A percentile compares a stretch with the other conserved stretches of the same genome.
Conservation (phyloP, 2,888 invertebrate genomes). For the Hemithea aestivaria region DNA sequence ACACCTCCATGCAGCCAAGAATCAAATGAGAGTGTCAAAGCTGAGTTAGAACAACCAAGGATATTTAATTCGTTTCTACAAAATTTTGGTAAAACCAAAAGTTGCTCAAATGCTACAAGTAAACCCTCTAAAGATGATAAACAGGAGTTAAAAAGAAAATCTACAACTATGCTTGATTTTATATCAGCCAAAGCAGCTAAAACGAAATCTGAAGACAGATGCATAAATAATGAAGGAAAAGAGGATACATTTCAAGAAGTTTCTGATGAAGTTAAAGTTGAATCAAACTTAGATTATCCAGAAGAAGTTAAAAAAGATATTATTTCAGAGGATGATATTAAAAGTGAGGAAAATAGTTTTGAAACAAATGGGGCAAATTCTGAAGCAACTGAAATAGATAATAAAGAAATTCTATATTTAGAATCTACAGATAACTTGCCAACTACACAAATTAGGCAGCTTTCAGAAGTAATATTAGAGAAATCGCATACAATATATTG, state of each 20-base stretch:
- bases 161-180: slow-evolving; percentile 59
- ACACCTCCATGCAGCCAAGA: slow-evolving; percentile 43
- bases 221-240: slow-evolving; percentile 13
- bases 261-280: slow-evolving; percentile 6
- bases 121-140: slow-evolving; percentile 27
- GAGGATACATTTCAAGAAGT: slow-evolving; percentile 13
- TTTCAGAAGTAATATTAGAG: slow-evolving; percentile 51
- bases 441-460: slow-evolving; percentile 60
- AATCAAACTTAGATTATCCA: background rate
- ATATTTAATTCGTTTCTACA: slow-evolving; percentile 70
- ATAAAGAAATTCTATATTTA: slow-evolving; percentile 50
- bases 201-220: slow-evolving; percentile 28
- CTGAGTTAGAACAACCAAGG: slow-evolving; percentile 56
- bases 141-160: slow-evolving; percentile 63
- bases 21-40: slow-evolving; percentile 37
- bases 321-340: too few relatives aligned
- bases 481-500: slow-evolving; percentile 54
- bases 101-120: slow-evolving; percentile 15
- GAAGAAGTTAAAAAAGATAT: slow-evolving; percentile 10
- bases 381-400: slow-evolving; percentile 3
- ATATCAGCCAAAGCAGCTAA: slow-evolving; percentile 50
- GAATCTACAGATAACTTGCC: slow-evolving; percentile 57
- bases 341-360: too few relatives aligned
- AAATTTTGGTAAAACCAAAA: slow-evolving; percentile 48
- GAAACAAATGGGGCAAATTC: too few relatives aligned